A percentile compares a stretch with the other conserved stretches of the same genome.
Conservation (phyloP, 2,113 vertebrate genomes). For the Chelonoidis abingdonii region DNA sequence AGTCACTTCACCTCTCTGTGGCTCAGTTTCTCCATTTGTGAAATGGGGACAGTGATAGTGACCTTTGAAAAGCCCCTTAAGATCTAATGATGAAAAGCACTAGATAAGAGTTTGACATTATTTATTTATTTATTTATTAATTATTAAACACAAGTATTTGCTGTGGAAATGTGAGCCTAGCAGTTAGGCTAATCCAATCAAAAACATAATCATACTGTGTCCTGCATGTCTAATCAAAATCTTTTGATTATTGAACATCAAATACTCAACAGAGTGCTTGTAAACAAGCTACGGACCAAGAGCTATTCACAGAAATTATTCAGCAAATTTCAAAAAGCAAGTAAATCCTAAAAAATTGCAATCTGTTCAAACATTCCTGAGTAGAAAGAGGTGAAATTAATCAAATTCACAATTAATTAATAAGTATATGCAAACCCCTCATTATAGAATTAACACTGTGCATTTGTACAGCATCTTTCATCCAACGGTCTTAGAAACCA, state of each 20-base stretch:
- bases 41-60: neutral
- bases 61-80: neutral
- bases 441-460: neutral
- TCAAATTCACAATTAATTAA: neutral
- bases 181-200: neutral
- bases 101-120: neutral
- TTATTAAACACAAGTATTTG: neutral
- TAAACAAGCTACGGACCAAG: neutral
- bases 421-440: neutral
- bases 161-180: neutral
- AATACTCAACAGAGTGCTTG: neutral
- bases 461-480: neutral
- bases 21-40: neutral
- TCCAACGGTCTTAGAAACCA: neutral
- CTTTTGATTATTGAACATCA: neutral
- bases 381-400: neutral
- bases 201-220: neutral
- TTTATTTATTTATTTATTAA: neutral
- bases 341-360: neutral
- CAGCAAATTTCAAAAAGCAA: neutral
- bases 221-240: neutral
- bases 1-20: neutral
- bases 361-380: neutral
- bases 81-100: neutral
- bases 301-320: conserved; percentile 7